Evolutionary conservation across 64 coral and sea anemone genomes (phyloP), one percentile per base, ranked within the genome.

Genomic region (Actinia tenebrosa): DNA sequence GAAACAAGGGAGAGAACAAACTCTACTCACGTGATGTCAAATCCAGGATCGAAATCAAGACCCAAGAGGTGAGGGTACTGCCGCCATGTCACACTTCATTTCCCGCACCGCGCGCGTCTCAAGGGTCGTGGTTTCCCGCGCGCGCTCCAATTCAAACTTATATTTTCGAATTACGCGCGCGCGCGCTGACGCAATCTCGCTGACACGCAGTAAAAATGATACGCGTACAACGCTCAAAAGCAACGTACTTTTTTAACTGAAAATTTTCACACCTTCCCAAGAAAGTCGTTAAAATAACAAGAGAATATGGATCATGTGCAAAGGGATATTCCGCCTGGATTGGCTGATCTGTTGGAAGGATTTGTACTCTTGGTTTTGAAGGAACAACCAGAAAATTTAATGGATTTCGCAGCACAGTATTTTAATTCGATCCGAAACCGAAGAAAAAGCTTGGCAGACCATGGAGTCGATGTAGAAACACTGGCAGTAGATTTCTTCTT

Each of bases 401-500:
- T 72, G 59, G 61, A 87, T 10, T 92, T 87, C 56, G 90, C 84
- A 2, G 50, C 79, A 5, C 13, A 82, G 63, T 92, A 87, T 62
- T 92, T 92, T 78, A 53, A 58, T 17, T 83, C 77, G 20, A 84
- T 77, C 44, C 71, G 27, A 10, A 87, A 23, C 16, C 83, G 86
- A 75, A 92, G 25, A 79, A 83, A 83, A 1, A 82, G 81, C 16
- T 53, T 92, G 16, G 61, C 18, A n/a, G 90, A 83, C 14, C 90
- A 92, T 84, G 90, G 90, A 59, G 90, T 86, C 9, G 80, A 86
- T 68, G 30, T 87, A 17, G 90, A 83, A 1, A 26, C 84, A 9
- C 78, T 92, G 16, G 90, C 84, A 47, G 85, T 92, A 19, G 78
- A 92, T 79, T 92, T 92, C 47, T 92, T 83, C 16, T 53, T 85